Percentiles rank a stretch among this genome's conserved stretches.
Conservation (phyloP, 2,113 vertebrate species). For the Muscicapa adusta region DNA sequence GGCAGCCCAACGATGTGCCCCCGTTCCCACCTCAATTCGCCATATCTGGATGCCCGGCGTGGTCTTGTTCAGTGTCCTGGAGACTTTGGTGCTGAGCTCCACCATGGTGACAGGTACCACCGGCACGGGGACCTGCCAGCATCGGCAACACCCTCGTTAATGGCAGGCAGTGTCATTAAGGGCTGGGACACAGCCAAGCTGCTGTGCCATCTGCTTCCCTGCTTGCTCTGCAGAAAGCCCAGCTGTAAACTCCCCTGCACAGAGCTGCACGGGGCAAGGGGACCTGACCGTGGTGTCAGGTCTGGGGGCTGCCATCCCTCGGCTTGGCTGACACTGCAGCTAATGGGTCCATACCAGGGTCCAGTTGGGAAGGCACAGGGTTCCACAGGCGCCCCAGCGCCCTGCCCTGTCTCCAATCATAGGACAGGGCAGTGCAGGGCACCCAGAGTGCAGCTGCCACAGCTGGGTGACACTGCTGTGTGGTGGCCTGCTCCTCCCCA, state of each 20-base stretch:
- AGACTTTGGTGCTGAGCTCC: constrained; percentile 72
- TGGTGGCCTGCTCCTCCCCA: background rate
- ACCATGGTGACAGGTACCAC: constrained; percentile 67
- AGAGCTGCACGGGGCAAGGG: rapidly evolving
- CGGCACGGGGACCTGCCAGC: background rate
- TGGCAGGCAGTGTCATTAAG: background rate
- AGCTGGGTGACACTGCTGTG: rapidly evolving
- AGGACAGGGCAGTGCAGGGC: background rate
- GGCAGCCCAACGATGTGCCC: rapidly evolving
- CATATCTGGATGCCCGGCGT: constrained; percentile 85
- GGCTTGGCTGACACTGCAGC: background rate
- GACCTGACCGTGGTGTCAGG: rapidly evolving
- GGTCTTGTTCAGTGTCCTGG: constrained; percentile 79
- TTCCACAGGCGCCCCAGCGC: rapidly evolving
- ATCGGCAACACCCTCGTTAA: background rate
- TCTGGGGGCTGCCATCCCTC: background rate
- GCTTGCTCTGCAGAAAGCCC: background rate
- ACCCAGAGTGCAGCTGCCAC: rapidly evolving
- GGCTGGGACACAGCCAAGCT: background rate
- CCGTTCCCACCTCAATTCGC: constrained; percentile 80
- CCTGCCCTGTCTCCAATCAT: background rate
- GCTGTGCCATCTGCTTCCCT: background rate
- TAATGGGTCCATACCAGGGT: rapidly evolving
- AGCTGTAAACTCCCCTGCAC: rapidly evolving
- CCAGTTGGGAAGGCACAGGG: rapidly evolving